Evolutionary conservation across 2,797 vertebrate species (phyloP).

Genomic region (Rhodeus uyekii): DNA sequence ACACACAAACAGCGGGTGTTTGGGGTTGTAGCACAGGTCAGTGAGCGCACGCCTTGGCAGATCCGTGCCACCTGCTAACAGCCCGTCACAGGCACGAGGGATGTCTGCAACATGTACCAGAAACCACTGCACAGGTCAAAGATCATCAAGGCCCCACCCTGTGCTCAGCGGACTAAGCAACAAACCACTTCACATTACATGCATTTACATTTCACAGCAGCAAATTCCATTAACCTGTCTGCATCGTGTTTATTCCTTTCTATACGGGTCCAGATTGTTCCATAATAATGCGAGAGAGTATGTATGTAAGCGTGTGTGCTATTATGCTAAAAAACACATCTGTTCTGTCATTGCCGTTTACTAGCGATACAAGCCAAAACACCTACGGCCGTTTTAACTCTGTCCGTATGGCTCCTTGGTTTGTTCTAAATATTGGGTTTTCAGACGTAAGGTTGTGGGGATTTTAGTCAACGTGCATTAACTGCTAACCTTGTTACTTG

Average conservation of each 20-base stretch:
- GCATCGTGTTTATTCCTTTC: conserved; percentile 6
- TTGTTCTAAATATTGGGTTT: conserved; percentile 37
- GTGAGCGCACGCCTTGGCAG: conserved; percentile 40
- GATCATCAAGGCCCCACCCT: conserved; percentile 25
- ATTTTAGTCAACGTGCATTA: not conserved
- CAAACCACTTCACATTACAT: conserved; percentile 18
- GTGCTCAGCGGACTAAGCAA: conserved; percentile 1
- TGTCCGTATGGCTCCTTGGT: conserved; percentile 34
- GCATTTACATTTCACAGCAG: conserved; percentile 20
- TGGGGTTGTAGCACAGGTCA: conserved; percentile 46
- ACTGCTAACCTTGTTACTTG: not conserved
- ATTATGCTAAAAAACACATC: conserved; percentile 47
- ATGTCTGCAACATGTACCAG: conserved; percentile 35
- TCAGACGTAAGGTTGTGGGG: conserved; percentile 1
- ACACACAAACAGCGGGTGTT: conserved; percentile 48
- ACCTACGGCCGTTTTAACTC: conserved; percentile 39
- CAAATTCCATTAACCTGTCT: conserved; percentile 6
- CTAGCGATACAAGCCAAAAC: conserved; percentile 38
- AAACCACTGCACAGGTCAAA: conserved; percentile 34
- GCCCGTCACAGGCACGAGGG: conserved; percentile 33
- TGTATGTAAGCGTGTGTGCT: conserved; percentile 1
- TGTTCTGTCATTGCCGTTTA: conserved; percentile 50
- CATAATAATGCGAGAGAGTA: conserved; percentile 15
- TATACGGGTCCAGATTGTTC: conserved; percentile 6
- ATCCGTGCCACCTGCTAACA: conserved; percentile 46